phyloP scores from a whole-genome alignment of 2,888 invertebrate species.

The Drosophila merina region DNA sequence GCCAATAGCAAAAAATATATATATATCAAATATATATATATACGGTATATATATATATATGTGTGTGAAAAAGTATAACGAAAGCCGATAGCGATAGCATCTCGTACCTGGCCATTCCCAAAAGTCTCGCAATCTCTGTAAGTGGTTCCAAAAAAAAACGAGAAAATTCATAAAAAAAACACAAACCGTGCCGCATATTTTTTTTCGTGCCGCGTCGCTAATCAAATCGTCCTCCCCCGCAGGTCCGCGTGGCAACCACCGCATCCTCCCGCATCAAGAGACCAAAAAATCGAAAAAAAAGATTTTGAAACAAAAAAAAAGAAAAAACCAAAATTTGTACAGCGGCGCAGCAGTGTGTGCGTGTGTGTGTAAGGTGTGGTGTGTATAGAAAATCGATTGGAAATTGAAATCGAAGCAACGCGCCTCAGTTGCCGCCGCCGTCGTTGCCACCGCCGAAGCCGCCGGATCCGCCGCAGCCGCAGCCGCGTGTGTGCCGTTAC shows the following conservation, averaged over 20 bases:
- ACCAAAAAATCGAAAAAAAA: too few species aligned
- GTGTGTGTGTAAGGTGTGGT: slow-evolving; percentile 65
- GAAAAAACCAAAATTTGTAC: background rate
- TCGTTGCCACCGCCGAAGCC: slow-evolving; percentile 22
- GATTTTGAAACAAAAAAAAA: background rate
- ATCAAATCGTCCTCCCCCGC: too few species aligned
- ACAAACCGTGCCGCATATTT: too few species aligned
- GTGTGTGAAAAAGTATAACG: background rate
- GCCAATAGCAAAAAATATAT: background rate
- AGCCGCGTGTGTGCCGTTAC: slow-evolving; percentile 46
- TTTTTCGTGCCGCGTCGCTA: too few species aligned
- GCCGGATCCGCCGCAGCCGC: slow-evolving; percentile 7
- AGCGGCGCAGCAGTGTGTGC: slow-evolving; percentile 8
- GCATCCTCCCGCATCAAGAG: too few species aligned
- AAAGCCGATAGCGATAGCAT: background rate
- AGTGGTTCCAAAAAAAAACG: background rate
- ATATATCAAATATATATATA: background rate
- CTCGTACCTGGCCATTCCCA: background rate
- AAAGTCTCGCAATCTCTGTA: background rate
- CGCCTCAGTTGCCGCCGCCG: slow-evolving; percentile 35
- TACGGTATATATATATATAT: background rate
- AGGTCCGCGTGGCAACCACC: too few species aligned
- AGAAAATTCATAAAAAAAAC: too few species aligned
- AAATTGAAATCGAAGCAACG: slow-evolving; percentile 44
- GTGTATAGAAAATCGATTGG: slow-evolving; percentile 72